A percentile compares a stretch with the other conserved stretches of the same genome.
phyloP scores from a whole-genome alignment of 2,113 vertebrate species.

The Myrmecobius fasciatus region DNA sequence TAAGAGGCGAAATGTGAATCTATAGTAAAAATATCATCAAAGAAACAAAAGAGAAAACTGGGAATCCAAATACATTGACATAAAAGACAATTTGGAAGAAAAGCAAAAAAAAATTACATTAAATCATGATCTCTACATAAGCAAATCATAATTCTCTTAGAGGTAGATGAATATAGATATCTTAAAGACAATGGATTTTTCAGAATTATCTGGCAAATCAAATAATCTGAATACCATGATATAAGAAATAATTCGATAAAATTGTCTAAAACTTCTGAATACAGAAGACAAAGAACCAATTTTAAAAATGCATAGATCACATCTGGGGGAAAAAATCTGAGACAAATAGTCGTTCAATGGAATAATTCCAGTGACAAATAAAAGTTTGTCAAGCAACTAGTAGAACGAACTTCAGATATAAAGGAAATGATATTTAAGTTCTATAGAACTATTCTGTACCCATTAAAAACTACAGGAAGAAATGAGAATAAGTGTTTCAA shows the following conservation, averaged over 20 bases:
- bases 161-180: not conserved
- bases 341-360: not conserved
- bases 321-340: not conserved
- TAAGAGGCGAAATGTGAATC: not conserved
- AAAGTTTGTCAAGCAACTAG: not conserved
- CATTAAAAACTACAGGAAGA: not conserved
- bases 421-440: not conserved
- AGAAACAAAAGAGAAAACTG: not conserved
- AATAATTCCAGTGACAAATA: not conserved
- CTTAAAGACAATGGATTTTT: not conserved
- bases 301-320: not conserved
- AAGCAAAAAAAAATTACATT: not conserved
- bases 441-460: not conserved
- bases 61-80: not conserved
- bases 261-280: not conserved
- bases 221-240: not conserved
- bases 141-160: not conserved
- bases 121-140: not conserved
- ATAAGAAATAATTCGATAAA: not conserved
- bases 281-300: not conserved
- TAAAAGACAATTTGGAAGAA: not conserved
- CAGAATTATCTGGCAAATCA: not conserved
- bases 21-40: not conserved
- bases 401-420: not conserved
- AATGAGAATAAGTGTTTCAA: not conserved